phyloP scores from a whole-genome alignment of 2,113 vertebrate species.

The Hippopotamus amphibius region DNA sequence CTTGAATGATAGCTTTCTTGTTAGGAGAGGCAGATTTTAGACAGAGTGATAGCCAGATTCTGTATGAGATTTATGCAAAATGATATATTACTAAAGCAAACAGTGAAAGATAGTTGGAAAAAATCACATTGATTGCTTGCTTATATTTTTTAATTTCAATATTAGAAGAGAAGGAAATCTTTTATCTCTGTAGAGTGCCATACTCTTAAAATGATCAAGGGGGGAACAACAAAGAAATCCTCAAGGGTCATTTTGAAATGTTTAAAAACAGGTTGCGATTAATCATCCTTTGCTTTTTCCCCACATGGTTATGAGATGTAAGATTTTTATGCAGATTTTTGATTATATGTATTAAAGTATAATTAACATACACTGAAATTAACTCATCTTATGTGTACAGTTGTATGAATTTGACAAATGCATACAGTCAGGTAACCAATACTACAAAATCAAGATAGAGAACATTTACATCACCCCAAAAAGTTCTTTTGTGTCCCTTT shows the following conservation, averaged over 20 bases:
- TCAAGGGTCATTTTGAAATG: not conserved
- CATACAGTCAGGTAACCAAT: not conserved
- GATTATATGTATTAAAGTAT: slow-evolving; percentile 12
- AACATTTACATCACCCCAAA: not conserved
- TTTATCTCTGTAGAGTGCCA: not conserved
- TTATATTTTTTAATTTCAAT: not conserved
- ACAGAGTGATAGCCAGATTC: not conserved
- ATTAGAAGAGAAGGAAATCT: slow-evolving; percentile 1
- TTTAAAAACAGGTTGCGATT: not conserved
- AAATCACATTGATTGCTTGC: not conserved
- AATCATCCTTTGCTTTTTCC: not conserved
- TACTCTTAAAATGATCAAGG: slow-evolving; percentile 18
- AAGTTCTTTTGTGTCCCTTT: not conserved
- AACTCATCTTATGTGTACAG: not conserved
- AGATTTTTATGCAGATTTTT: slow-evolving; percentile 24
- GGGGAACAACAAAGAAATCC: not conserved
- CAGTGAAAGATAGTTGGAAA: not conserved
- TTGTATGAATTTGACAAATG: slow-evolving; percentile 6
- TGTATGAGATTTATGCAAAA: not conserved
- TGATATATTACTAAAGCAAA: not conserved
- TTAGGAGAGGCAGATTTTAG: slow-evolving; percentile 32
- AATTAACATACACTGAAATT: slow-evolving; percentile 11
- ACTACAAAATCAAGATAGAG: not conserved
- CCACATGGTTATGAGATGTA: not conserved
- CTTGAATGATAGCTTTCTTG: slow-evolving; percentile 8